phyloP scores from a whole-genome alignment of 2,888 invertebrate species.

The Galeruca laticollis region DNA sequence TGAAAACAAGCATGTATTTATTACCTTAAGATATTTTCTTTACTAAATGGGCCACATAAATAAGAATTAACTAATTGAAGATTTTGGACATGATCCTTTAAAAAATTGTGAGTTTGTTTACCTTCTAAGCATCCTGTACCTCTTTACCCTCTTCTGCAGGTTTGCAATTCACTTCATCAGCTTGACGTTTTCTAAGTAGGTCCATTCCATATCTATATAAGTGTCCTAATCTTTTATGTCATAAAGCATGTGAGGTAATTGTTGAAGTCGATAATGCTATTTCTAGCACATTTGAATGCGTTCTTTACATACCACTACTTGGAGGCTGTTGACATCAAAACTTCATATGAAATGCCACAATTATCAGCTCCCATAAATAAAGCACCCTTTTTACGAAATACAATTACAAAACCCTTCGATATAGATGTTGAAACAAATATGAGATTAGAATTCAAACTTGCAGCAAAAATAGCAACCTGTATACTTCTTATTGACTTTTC shows the following conservation, averaged over 20 bases:
- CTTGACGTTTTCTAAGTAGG: not conserved
- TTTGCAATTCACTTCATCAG: constrained; percentile 9
- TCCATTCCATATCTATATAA: not conserved
- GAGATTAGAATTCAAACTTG: no score
- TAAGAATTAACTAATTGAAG: no score
- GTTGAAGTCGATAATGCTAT: not conserved
- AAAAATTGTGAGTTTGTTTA: constrained; percentile 6
- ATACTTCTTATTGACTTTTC: constrained; percentile 8
- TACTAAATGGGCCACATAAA: constrained; percentile 8
- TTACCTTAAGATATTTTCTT: constrained; percentile 8
- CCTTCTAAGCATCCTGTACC: constrained; percentile 12
- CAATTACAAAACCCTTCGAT: constrained; percentile 17
- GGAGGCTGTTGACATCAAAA: constrained; percentile 4
- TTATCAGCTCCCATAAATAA: no score
- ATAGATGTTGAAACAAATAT: constrained; percentile 19
- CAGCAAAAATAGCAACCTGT: constrained; percentile 10
- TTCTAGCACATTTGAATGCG: not conserved
- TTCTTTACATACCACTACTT: constrained; percentile 15
- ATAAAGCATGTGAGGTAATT: not conserved
- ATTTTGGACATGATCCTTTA: constrained; percentile 3
- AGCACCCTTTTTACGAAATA: not conserved
- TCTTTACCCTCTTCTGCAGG: constrained; percentile 7
- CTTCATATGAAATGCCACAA: constrained; percentile 10
- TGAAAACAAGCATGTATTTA: constrained; percentile 11
- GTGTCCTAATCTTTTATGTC: not conserved